Evolutionary conservation across 2,888 invertebrate genomes (phyloP), one percentile per base, ranked within the genome.

Genomic region (Ochlodes sylvanus): DNA sequence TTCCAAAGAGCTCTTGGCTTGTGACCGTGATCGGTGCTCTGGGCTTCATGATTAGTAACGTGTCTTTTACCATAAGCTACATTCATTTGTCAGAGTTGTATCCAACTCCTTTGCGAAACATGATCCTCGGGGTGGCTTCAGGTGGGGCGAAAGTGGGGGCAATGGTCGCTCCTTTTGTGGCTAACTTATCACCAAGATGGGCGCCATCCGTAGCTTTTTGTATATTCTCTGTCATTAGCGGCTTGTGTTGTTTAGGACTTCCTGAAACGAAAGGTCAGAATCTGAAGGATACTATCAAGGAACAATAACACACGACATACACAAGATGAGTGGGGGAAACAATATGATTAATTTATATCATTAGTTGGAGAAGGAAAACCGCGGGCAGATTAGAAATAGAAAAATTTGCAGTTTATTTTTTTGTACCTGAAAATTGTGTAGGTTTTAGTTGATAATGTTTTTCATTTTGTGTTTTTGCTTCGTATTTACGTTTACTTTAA

Each of bases 251-350:
- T 71, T 70, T 84, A n/a, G 69, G 80, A n/a, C 73, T 89, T 41
- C 87, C 86, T 2, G 88, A 89, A 70, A 89, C 89, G 2, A 88
- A 87, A 72, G 85, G 85, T 0, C 74, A 74, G 42, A 79, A 80
- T 72, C 79, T 89, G 60, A 80, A 83, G 71, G 87, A 88, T 71
- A 77, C 77, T 12, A 61, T 86, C 7, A 76, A 82, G 61, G 76
- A 78, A 72, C 42, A 52, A 27, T 52, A 52, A 21, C 27, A 27
- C 38, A n/a, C n/a, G n/a, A n/a, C n/a, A n/a, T n/a, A n/a, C n/a
- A n/a, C n/a, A n/a, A n/a, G n/a, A n/a, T n/a, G n/a, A n/a, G n/a
- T n/a, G n/a, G n/a, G 27, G 5, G 27, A 27, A 27, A 27, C 27
- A 27, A 27, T 27, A 5, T 27, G 27, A n/a, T 27, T 27, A 5